These are phyloP conservation scores for Coelopa pilipes DNA, from an alignment of 2,888 invertebrate genomes.

Conservation along the genomic window DNA sequence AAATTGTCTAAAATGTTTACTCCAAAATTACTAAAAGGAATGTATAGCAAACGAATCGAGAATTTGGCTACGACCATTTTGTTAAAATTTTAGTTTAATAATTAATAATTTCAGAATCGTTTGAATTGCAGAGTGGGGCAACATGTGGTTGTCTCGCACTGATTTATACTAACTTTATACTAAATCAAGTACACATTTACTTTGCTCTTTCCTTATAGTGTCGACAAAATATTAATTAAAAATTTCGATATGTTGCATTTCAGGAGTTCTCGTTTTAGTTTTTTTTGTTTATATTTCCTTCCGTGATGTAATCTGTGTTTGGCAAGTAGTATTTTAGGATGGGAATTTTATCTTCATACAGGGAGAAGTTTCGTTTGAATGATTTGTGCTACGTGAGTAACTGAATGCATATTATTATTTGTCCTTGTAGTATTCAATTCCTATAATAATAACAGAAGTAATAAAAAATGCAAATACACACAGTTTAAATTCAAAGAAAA, in stretches of 20 bases:
- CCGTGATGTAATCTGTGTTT: slow-evolving; percentile 36
- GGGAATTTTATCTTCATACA: slow-evolving; percentile 23
- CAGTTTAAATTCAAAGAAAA: slow-evolving; percentile 20
- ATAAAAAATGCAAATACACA: background rate
- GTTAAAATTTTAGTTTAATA: slow-evolving; percentile 26
- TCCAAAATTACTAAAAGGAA: background rate
- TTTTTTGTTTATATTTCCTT: slow-evolving; percentile 38
- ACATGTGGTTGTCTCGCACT: no score
- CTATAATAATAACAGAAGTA: slow-evolving; percentile 45
- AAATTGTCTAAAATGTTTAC: slow-evolving; percentile 37
- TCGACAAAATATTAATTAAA: slow-evolving; percentile 43
- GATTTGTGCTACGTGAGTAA: background rate
- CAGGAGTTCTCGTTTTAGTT: slow-evolving; percentile 51
- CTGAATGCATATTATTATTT: slow-evolving; percentile 47
- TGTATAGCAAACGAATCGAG: background rate
- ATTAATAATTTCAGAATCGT: background rate
- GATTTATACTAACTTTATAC: background rate
- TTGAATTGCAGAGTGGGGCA: background rate
- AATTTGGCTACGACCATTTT: background rate
- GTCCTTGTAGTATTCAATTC: slow-evolving; percentile 54
- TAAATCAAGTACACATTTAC: slow-evolving; percentile 33
- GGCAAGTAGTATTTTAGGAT: background rate
- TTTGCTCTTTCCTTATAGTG: background rate
- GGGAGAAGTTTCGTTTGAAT: slow-evolving; percentile 40
- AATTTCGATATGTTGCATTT: slow-evolving; percentile 64